Percentiles rank a stretch among this genome's conserved stretches.
Evolutionary conservation across 2,113 vertebrate species (phyloP).

Genomic region (Bos indicus): DNA sequence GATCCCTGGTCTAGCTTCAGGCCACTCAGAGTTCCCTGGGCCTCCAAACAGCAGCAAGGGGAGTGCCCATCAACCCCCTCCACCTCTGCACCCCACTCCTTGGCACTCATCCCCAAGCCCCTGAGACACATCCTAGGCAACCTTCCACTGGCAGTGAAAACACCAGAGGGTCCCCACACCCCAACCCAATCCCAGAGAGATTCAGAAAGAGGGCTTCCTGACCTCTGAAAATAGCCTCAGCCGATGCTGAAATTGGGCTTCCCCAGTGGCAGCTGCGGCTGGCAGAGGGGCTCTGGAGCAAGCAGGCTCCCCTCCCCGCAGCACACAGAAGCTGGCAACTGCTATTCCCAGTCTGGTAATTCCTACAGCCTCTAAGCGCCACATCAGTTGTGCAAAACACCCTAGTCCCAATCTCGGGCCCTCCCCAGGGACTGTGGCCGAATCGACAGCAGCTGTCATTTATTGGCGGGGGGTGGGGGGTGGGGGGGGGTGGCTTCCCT

Average conservation of each 20-base stretch:
- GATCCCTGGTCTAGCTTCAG: neutral
- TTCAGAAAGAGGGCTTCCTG: neutral
- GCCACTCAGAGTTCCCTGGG: neutral
- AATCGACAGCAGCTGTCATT: neutral
- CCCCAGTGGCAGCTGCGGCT: neutral
- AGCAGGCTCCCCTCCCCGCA: neutral
- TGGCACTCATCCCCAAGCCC: neutral
- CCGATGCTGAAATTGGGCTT: neutral
- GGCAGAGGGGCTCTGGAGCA: neutral
- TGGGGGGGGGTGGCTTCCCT: neutral
- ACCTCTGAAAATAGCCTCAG: neutral
- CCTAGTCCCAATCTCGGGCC: neutral
- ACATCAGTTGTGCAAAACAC: neutral
- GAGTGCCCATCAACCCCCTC: neutral
- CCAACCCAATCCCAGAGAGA: neutral
- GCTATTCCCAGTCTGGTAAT: neutral
- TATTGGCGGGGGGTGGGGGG: fast-evolving
- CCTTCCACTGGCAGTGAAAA: neutral
- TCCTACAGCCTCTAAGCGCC: neutral
- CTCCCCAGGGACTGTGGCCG: neutral
- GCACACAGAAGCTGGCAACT: neutral
- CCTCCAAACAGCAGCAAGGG: neutral
- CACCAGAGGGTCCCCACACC: neutral
- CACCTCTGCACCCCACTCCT: neutral
- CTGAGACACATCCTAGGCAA: neutral